phyloP scores from a whole-genome alignment of 2,113 vertebrate genomes.

The Euleptes europaea region DNA sequence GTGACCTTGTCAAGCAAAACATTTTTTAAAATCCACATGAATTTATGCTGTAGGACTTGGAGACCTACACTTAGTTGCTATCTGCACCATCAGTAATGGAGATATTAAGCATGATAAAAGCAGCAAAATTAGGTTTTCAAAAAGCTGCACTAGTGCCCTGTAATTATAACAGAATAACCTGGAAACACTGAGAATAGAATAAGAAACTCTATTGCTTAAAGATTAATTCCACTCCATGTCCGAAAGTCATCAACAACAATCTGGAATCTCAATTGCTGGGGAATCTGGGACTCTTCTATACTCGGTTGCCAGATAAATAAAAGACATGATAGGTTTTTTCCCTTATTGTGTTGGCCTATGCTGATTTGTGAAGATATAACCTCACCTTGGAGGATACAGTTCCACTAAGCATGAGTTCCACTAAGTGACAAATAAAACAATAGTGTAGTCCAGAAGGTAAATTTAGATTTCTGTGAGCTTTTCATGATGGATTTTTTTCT shows the following conservation, averaged over 20 bases:
- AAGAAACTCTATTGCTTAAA: background rate
- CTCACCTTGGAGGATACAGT: background rate
- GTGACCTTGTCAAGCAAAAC: background rate
- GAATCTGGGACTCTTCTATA: background rate
- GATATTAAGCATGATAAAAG: background rate
- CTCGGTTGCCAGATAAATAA: background rate
- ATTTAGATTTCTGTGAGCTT: background rate
- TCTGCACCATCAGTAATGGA: slow-evolving; percentile 1
- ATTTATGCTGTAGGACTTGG: slow-evolving; percentile 1
- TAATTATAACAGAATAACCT: background rate
- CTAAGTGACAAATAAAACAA: background rate
- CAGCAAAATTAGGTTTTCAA: slow-evolving; percentile 36
- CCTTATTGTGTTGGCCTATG: background rate
- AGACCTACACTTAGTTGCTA: background rate
- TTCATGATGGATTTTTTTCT: slow-evolving; percentile 19
- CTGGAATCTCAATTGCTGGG: background rate
- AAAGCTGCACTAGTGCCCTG: background rate
- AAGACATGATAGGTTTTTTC: background rate
- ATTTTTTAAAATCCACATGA: background rate
- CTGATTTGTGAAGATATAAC: background rate
- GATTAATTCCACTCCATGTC: slow-evolving; percentile 3
- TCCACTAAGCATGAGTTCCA: background rate
- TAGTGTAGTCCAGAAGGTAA: background rate
- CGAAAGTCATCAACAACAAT: slow-evolving; percentile 2
- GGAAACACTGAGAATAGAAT: slow-evolving; percentile 1